Percentiles rank a stretch among this genome's conserved stretches.
Conservation (phyloP, 2,888 invertebrate species). For the Encarsia formosa region DNA sequence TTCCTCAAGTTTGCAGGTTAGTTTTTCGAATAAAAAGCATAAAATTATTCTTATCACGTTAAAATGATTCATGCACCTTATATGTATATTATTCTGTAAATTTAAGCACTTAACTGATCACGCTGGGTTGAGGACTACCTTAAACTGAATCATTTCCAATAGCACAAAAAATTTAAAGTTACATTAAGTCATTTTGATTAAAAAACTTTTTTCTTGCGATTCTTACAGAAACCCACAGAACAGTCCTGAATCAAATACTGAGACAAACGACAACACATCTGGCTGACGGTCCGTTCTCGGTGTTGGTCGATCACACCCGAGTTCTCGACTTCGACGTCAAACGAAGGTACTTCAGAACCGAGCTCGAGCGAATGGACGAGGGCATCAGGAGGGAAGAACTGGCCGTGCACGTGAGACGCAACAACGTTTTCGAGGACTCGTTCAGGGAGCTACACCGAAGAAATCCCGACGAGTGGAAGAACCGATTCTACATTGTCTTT, state of each 20-base stretch:
- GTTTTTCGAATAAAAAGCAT: too few relatives aligned
- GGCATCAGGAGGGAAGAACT: constrained; percentile 76
- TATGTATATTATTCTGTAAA: too few relatives aligned
- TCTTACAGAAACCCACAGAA: constrained; percentile 72
- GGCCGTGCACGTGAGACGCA: constrained; percentile 79
- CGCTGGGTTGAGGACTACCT: too few relatives aligned
- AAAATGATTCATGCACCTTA: too few relatives aligned
- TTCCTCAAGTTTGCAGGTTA: constrained; percentile 75
- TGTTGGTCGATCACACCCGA: constrained; percentile 80
- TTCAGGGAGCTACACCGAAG: constrained; percentile 80
- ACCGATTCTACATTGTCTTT: constrained; percentile 86
- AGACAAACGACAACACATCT: constrained; percentile 75
- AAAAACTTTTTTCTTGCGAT: neutral
- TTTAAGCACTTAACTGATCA: too few relatives aligned
- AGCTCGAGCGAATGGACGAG: constrained; percentile 77
- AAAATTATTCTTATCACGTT: too few relatives aligned
- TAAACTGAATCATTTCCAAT: too few relatives aligned
- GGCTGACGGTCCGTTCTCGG: constrained; percentile 82
- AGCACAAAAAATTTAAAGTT: too few relatives aligned
- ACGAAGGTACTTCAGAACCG: constrained; percentile 80
- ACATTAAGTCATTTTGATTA: too few relatives aligned
- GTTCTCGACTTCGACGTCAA: constrained; percentile 89
- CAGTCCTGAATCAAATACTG: constrained; percentile 83
- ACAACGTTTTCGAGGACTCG: constrained; percentile 84
- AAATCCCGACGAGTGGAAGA: constrained; percentile 84